Evolutionary conservation across 2,797 vertebrate genomes (phyloP), one percentile per base, ranked within the genome.

Genomic region (Siniperca undulata): DNA sequence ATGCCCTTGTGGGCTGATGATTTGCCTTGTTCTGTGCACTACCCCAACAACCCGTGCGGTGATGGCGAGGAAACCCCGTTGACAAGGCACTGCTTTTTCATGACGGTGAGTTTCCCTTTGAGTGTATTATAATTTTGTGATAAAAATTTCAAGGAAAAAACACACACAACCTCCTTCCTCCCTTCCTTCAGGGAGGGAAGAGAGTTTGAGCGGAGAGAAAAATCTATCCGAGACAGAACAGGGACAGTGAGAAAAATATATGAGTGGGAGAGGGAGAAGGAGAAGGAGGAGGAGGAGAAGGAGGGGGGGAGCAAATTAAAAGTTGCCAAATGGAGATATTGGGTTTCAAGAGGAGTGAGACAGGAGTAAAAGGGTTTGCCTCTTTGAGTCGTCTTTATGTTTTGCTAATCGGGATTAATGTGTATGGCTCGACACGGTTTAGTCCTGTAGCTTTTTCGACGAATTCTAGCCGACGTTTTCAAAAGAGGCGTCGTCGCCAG

Each of bases 101-200:
- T 99, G 98, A 99, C 98, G 97, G 97, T 99, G 98, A 99, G 98
- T 99, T 99, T 98, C 98, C 97, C 97, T 99, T 98, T 98, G 98
- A 99, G 98, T 99, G 98, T 99, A 99, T 99, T 99, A 98, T 99
- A 99, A 99, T 99, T 99, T 99, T 99, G 98, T 98, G 98, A 99
- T 99, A 99, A 99, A 99, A 99, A 97, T 99, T 99, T 99, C 97
- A 98, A 98, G 98, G 98, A 97, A 98, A 97, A 96, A 97, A 97
- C 97, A 96, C 97, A 97, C 97, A 97, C 97, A 97, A 95, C 97
- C 97, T 97, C 97, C 97, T 97, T 97, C 97, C 97, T 97, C 96
- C 95, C 96, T 96, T 96, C 96, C 96, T 97, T 96, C 95, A 97
- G 97, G 97, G 97, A 97, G 97, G 97, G 96, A 96, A 96, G 96